Base-by-base conservation (phyloP, 2,888 invertebrate species). In the Drosophila dives region DNA sequence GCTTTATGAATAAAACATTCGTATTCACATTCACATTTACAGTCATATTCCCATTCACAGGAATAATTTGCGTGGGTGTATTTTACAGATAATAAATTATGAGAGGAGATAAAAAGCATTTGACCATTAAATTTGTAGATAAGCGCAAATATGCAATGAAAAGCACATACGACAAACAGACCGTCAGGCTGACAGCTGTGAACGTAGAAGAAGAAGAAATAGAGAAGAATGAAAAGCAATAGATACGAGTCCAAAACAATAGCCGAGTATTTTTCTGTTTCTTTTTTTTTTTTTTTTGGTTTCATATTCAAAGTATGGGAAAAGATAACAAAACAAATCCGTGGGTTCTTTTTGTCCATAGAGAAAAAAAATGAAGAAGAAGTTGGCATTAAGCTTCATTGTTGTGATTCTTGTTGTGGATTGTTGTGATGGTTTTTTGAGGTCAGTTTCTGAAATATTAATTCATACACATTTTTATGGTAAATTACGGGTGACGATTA, bases 71-170 rank as follows among this genome's bases (percentile, higher is more conserved):
- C 78, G 78, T 82, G 87, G 85, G 87, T 72, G 85, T 72, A 75
- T 71, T 78, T 75, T 77, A 73, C 72, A 84, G 85, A 87, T 87
- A 79, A 84, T 87, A 82, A 75, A 84, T 83, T 86, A 23, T 63
- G 53, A 76, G 73, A 62, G 71, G 72, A 76, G 84, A 84, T 84
- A 82, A 83, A 86, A 71, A 80, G 62, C 77, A 69, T 77, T 86
- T 82, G 84, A 76, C 75, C 80, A 86, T 85, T 75, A 86, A 80
- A 81, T 67, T 58, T 61, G 11, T 60, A 68, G 79, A 81, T 81
- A 80, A 75, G 83, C 75, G 83, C 75, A 70, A 75, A 82, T 75
- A 71, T 72, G 66, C 77, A 59, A 75, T 58, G 75, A 67, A 75
- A 79, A 72, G 59, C 68, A 66, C 49, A 49, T 51, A 50, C 55